phyloP scores from a whole-genome alignment of 2,797 vertebrate genomes.

The Miichthys miiuy region DNA sequence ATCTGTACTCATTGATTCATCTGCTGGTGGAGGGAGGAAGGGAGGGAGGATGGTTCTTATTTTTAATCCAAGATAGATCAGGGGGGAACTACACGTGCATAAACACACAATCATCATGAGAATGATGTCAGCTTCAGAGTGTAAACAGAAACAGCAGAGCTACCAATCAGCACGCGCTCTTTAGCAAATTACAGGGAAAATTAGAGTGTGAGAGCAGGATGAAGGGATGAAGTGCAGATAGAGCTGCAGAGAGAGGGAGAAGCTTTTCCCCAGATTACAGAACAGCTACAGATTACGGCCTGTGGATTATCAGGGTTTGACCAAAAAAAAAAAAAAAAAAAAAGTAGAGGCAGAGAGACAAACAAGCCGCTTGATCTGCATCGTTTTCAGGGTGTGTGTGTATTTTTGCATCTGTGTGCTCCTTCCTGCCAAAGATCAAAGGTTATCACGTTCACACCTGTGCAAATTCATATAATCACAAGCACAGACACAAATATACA shows the following conservation, averaged over 20 bases:
- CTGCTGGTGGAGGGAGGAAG: conserved; percentile 11
- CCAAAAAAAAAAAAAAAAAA: conserved; percentile 62
- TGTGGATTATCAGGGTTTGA: conserved; percentile 80
- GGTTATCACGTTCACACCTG: conserved; percentile 8
- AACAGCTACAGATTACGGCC: conserved; percentile 78
- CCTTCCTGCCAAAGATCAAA: conserved; percentile 33
- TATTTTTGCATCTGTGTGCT: conserved; percentile 13
- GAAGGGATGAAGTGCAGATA: conserved; percentile 75
- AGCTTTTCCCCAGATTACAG: conserved; percentile 83
- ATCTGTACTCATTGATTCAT: conserved; percentile 70
- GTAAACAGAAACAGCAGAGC: conserved; percentile 67
- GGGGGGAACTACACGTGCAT: conserved; percentile 34
- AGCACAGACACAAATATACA: background rate
- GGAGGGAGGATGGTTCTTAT: conserved; percentile 36
- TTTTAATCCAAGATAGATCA: conserved; percentile 73
- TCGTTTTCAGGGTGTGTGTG: conserved; percentile 36
- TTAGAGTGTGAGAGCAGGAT: conserved; percentile 81
- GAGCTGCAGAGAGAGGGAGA: conserved; percentile 70
- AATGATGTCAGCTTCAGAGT: conserved; percentile 63
- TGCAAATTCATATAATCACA: background rate
- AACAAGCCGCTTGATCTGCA: conserved; percentile 55
- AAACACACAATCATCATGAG: conserved; percentile 20
- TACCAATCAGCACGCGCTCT: conserved; percentile 75
- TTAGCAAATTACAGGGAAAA: conserved; percentile 81
- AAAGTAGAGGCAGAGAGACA: conserved; percentile 51